Conservation (phyloP, 2,113 vertebrate genomes). For the Xiphorhynchus elegans region DNA sequence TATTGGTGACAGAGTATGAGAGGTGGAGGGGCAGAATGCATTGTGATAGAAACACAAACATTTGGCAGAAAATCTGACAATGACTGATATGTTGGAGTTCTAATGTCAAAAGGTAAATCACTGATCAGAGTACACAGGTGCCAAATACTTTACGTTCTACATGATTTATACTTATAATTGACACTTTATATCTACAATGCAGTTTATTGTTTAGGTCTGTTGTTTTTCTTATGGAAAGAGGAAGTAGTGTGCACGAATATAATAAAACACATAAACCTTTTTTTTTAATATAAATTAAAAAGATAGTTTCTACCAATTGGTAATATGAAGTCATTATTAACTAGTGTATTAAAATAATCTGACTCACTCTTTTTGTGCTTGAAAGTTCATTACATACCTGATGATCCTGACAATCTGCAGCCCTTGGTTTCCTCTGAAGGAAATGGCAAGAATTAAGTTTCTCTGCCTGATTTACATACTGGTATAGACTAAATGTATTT, state of each 20-base stretch:
- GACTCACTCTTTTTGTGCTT: slow-evolving; percentile 65
- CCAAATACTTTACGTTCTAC: not conserved
- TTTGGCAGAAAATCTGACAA: not conserved
- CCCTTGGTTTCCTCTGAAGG: slow-evolving; percentile 61
- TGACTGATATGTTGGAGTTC: not conserved
- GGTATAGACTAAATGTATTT: slow-evolving; percentile 33
- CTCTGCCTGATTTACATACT: slow-evolving; percentile 61
- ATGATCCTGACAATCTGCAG: slow-evolving; percentile 66
- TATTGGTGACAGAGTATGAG: not conserved
- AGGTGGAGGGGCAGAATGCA: not conserved
- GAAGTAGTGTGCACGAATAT: not conserved
- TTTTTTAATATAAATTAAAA: slow-evolving; percentile 35
- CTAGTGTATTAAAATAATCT: slow-evolving; percentile 66
- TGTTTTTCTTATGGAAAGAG: not conserved
- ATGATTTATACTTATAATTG: not conserved
- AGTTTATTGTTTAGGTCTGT: not conserved
- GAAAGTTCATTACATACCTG: slow-evolving; percentile 71
- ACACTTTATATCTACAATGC: not conserved
- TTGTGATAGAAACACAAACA: not conserved
- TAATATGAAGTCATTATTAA: slow-evolving; percentile 68
- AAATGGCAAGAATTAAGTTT: slow-evolving; percentile 50
- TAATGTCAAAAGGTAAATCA: not conserved
- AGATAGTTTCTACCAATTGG: slow-evolving; percentile 19
- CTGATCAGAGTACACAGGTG: not conserved
- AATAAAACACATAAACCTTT: not conserved